These are phyloP conservation scores for Acanthurus lineatus DNA, from an alignment of 2,797 vertebrate genomes.

Conservation along the genomic window DNA sequence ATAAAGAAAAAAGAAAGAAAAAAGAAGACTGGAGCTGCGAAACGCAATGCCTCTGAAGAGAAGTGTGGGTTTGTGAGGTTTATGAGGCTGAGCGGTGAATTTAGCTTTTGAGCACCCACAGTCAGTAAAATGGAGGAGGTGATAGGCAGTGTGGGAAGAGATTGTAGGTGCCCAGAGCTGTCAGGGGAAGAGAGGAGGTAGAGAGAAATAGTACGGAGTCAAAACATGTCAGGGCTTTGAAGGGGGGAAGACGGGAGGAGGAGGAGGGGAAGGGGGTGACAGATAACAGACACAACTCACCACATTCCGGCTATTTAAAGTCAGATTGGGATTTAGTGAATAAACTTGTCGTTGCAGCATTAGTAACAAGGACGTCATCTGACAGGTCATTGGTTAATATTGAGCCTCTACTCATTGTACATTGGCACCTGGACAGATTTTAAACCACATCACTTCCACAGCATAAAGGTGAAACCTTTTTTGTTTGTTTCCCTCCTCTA, in stretches of 20 bases:
- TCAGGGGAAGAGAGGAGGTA: conserved; percentile 39
- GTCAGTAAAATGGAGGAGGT: conserved; percentile 78
- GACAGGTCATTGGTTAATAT: neutral
- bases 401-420: conserved; percentile 15
- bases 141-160: conserved; percentile 74
- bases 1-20: neutral
- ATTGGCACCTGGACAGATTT: neutral
- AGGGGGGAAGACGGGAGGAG: neutral
- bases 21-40: too few species aligned
- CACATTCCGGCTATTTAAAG: conserved; percentile 28
- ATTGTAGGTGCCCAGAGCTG: conserved; percentile 67
- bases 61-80: conserved; percentile 62
- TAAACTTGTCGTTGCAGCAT: conserved; percentile 50
- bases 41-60: conserved; percentile 18
- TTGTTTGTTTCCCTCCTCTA: neutral
- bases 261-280: neutral
- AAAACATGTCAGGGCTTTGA: conserved; percentile 62
- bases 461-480: conserved; percentile 18
- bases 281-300: conserved; percentile 9
- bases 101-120: conserved; percentile 61
- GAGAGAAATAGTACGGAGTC: conserved; percentile 38
- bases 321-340: conserved; percentile 20
- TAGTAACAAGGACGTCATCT: conserved; percentile 1
- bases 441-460: conserved; percentile 8
- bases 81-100: conserved; percentile 48